Evolutionary conservation across 2,113 vertebrate genomes (phyloP), one percentile per base, ranked within the genome.

Genomic region (Tachycineta bicolor): DNA sequence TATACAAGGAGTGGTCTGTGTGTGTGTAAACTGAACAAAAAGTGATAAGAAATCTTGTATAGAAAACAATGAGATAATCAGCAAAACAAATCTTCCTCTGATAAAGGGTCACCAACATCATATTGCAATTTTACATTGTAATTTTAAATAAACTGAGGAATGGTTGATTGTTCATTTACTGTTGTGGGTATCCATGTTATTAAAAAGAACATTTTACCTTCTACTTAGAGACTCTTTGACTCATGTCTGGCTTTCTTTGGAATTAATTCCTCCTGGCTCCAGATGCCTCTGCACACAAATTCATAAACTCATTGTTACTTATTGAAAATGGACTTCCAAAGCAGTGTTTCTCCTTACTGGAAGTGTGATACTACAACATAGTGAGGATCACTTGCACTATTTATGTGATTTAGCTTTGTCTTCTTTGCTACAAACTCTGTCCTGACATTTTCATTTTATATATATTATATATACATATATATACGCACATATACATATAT

Each of bases 111-210:
- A 76, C 5, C 53, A 67, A 29, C 7, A 29, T 52, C 22, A 7
- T n/a, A 68, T 47, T 64, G 77, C 55, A 44, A 68, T 81, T 75
- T 90, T 63, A 83, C n/a, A 29, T 3, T 75, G 25, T 56, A 49
- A 87, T 94, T 92, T 96, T 63, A 83, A 90, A 92, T 90, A 92
- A 95, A 92, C 59, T 62, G 39, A 90, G 53, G 31, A 87, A 71
- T 20, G 31, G 13, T 43, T 75, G 34, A 50, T 79, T 83, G 49
- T 79, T 94, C 23, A 69, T 52, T 70, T 84, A 71, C 47, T 64
- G 23, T 46, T 87, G 11, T 71, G 56, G 44, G n/a, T 18, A 20
- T 81, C 41, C 52, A 37, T 20, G 11, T 82, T 84, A 92, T 83
- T 86, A 88, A 94, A 93, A 74, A 94, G 22, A 92, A 17, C 3